phyloP scores from a whole-genome alignment of 1,140 invertebrate species.

The Drosophila lacteicornis region DNA sequence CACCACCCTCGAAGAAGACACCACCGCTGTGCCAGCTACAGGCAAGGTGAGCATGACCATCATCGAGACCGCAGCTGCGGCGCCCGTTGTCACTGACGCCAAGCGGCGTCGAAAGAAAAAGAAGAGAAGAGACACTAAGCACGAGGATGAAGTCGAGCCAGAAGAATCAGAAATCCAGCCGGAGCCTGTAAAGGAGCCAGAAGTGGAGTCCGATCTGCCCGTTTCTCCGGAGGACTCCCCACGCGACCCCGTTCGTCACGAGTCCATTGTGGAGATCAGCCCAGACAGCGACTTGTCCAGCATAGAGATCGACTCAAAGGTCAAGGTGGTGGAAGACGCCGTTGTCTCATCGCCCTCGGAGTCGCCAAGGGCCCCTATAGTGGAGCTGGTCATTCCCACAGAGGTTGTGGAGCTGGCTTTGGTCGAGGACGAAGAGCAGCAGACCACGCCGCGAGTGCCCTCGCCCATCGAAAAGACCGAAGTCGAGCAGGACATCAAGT shows the following conservation, averaged over 20 bases:
- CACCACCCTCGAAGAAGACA: conserved; percentile 14
- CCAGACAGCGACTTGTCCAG: conserved; percentile 77
- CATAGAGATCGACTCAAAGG: conserved; percentile 86
- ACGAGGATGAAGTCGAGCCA: conserved; percentile 44
- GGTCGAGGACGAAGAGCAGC: conserved; percentile 85
- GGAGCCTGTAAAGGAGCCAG: conserved; percentile 52
- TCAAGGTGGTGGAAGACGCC: conserved; percentile 89
- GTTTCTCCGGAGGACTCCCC: conserved; percentile 72
- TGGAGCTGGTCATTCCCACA: conserved; percentile 87
- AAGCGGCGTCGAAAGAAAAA: conserved; percentile 85
- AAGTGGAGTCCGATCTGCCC: conserved; percentile 83
- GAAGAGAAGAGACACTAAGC: conserved; percentile 77
- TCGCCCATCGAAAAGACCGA: conserved; percentile 30
- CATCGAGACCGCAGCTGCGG: conserved; percentile 57
- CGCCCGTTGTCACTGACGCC: conserved; percentile 51
- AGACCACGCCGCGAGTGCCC: conserved; percentile 84
- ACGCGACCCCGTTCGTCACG: conserved; percentile 50
- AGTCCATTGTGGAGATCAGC: conserved; percentile 71
- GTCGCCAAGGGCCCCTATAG: conserved; percentile 71
- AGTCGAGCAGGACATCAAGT: conserved; percentile 85
- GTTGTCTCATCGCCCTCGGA: conserved; percentile 80
- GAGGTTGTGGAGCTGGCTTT: conserved; percentile 87
- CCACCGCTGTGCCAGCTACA: conserved; percentile 7
- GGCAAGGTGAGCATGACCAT: conserved; percentile 78
- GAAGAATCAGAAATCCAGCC: conserved; percentile 45